These are phyloP conservation scores for Cricetomys ansorgei DNA, from an alignment of 2,113 vertebrate species.

Conservation along the genomic window DNA sequence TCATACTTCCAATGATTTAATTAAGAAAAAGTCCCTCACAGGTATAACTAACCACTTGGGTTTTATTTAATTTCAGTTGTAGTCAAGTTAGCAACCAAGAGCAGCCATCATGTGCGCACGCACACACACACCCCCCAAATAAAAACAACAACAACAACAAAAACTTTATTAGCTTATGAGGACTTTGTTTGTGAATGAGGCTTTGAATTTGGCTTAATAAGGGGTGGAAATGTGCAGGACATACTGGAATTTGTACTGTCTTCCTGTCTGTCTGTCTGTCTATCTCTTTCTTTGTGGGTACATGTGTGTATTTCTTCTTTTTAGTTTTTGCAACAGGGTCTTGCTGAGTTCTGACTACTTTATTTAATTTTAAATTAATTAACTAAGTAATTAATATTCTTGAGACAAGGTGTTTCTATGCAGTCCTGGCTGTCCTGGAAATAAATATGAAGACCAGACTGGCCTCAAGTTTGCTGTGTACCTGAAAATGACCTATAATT, in stretches of 20 bases:
- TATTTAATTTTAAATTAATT: no score
- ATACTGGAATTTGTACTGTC: background rate
- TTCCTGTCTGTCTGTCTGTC: background rate
- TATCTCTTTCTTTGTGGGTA: no score
- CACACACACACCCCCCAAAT: no score
- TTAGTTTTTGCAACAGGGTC: background rate
- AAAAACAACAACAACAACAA: background rate
- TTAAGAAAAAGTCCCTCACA: background rate
- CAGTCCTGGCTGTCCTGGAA: background rate
- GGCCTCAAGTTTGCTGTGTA: background rate
- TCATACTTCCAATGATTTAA: background rate
- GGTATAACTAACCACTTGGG: background rate
- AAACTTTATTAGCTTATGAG: background rate
- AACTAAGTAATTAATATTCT: no score
- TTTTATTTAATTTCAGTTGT: background rate
- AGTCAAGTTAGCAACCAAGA: background rate
- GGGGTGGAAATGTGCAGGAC: background rate
- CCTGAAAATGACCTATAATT: background rate
- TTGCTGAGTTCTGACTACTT: background rate
- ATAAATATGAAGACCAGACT: background rate
- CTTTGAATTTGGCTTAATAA: slow-evolving; percentile 4
- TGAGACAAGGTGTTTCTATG: no score
- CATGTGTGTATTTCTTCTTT: no score
- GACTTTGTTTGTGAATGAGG: background rate
- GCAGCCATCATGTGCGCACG: background rate